Conservation (phyloP, 2,797 vertebrate species). For the Austrolebias charrua region DNA sequence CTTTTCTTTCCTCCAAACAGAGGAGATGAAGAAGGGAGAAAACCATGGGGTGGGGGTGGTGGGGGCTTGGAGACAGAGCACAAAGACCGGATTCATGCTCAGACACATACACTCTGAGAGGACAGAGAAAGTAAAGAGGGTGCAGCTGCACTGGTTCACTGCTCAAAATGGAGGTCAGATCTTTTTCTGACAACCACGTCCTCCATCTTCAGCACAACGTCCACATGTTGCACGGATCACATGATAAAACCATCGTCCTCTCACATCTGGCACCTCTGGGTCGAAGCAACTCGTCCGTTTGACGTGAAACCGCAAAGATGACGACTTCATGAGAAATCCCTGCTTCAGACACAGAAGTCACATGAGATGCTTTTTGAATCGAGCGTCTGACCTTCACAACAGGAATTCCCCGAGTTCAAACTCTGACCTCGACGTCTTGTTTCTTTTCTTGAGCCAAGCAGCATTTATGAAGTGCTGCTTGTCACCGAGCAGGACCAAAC, state of each 20-base stretch:
- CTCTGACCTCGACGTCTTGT: slow-evolving; percentile 30
- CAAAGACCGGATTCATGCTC: slow-evolving; percentile 85
- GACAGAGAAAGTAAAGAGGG: slow-evolving; percentile 58
- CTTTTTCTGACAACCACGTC: slow-evolving; percentile 62
- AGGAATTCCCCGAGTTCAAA: slow-evolving; percentile 64
- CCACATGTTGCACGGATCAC: slow-evolving; percentile 36
- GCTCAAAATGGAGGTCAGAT: slow-evolving; percentile 80
- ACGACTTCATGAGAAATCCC: neutral
- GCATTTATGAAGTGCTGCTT: slow-evolving; percentile 42
- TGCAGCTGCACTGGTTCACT: slow-evolving; percentile 86
- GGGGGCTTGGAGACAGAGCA: slow-evolving; percentile 72
- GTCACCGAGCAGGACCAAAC: slow-evolving; percentile 22
- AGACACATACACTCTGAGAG: slow-evolving; percentile 71
- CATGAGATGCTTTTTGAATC: slow-evolving; percentile 42
- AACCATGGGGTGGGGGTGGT: slow-evolving; percentile 65
- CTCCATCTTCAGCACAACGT: slow-evolving; percentile 54
- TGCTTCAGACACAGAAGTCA: slow-evolving; percentile 43
- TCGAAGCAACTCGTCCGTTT: too few species aligned
- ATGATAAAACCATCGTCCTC: slow-evolving; percentile 6
- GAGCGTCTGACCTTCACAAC: slow-evolving; percentile 29
- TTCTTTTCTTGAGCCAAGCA: slow-evolving; percentile 31
- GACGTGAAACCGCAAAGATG: neutral
- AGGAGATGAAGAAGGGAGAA: slow-evolving; percentile 71
- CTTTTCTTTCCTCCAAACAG: slow-evolving; percentile 62
- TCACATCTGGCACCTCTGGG: too few species aligned